These are phyloP conservation scores for Abramis brama DNA, from an alignment of 2,113 vertebrate genomes.

Conservation along the genomic window DNA sequence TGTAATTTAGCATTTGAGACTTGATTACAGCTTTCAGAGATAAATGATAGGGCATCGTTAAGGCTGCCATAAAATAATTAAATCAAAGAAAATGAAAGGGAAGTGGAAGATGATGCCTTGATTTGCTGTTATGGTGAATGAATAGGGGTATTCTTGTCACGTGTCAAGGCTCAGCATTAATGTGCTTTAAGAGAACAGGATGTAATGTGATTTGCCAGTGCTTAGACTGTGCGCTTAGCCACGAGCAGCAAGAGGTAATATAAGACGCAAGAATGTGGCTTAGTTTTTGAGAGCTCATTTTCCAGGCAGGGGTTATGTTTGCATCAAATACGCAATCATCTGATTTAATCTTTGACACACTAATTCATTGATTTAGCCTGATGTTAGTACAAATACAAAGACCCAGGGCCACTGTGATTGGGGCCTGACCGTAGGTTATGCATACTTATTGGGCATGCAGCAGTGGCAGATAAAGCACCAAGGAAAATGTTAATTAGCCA, in stretches of 20 bases:
- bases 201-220: slow-evolving; percentile 63
- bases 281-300: slow-evolving; percentile 48
- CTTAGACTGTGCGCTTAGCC: slow-evolving; percentile 59
- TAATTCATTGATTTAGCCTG: slow-evolving; percentile 46
- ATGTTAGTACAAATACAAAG: slow-evolving; percentile 15
- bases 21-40: slow-evolving; percentile 44
- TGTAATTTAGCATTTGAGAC: slow-evolving; percentile 32
- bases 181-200: slow-evolving; percentile 63
- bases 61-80: slow-evolving; percentile 38
- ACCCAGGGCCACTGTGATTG: slow-evolving; percentile 10
- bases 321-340: slow-evolving; percentile 41
- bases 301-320: slow-evolving; percentile 49
- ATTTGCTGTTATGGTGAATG: slow-evolving; percentile 45
- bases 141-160: slow-evolving; percentile 51
- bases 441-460: not conserved
- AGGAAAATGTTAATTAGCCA: slow-evolving; percentile 36
- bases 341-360: slow-evolving; percentile 45
- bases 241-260: slow-evolving; percentile 50
- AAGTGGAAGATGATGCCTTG: slow-evolving; percentile 39
- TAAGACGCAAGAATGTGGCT: slow-evolving; percentile 48
- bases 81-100: slow-evolving; percentile 37
- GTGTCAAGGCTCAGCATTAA: slow-evolving; percentile 60
- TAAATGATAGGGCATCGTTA: slow-evolving; percentile 21
- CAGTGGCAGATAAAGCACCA: slow-evolving; percentile 24
- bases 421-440: not conserved